Base-by-base conservation (phyloP, 2,888 invertebrate genomes). In the Diarsia mendica region DNA sequence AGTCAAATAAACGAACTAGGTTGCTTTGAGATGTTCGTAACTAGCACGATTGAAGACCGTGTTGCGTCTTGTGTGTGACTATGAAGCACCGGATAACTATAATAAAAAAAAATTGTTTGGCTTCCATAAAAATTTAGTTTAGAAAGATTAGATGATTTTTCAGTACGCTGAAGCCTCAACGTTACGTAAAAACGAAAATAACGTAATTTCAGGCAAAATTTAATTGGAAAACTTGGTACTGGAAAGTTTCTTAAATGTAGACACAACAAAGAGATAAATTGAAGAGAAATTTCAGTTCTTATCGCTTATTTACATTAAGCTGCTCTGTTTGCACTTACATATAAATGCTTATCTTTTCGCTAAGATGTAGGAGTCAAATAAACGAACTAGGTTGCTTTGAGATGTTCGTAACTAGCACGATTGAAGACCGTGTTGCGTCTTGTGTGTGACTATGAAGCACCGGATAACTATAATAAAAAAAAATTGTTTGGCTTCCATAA, bases 301-400 rank as follows among this genome's bases (percentile, higher is more conserved):
- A 33, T 44, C 49, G 49, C 15, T n/a, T 63, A 63, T 63, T 72
- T 79, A 15, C 49, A 51, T 33, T 20, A 80, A 28, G 65, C 48
- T 61, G n/a, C 46, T 82, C 18, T 63, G 55, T 80, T 80, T 83
- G 49, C 71, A 80, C 79, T 83, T 63, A 83, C 83, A 28, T 71
- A 81, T 84, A 75, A 81, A 85, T 60, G 74, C 71, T 82, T 85
- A 82, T 85, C 82, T 76, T 69, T 65, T 53, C 53, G 63, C 53
- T 60, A 69, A 64, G 48, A 64, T 51, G 67, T 76, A 66, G 68
- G 49, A 82, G 66, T 67, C 58, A 72, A 76, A 72, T 68, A 72
- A 77, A n/a, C n/a, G n/a, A n/a, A 76, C 33, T 64, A 69, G 51
- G 63, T 84, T 68, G 33, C 20, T 53, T 53, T 46, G 82, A 76